These are phyloP conservation scores for Antedon bifida DNA, from an alignment of 35 echinoderm and acorn worm genomes.

Conservation along the genomic window DNA sequence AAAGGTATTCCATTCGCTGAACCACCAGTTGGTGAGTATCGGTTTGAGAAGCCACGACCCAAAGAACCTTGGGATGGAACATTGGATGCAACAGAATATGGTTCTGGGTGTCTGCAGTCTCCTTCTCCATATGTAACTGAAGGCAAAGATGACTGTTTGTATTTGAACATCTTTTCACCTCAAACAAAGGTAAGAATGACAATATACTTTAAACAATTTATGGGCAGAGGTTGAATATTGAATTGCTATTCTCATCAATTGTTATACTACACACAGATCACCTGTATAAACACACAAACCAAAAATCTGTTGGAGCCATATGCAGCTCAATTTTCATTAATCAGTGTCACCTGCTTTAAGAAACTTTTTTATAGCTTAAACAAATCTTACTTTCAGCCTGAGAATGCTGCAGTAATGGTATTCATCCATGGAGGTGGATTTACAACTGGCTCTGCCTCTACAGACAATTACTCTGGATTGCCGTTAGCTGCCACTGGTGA, in stretches of 20 bases:
- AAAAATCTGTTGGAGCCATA: too few relatives aligned
- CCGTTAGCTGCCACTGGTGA: constrained; percentile 36
- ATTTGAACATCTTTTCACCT: constrained; percentile 5
- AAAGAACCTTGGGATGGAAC: neutral
- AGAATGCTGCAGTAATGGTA: constrained; percentile 31
- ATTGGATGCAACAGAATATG: constrained; percentile 2
- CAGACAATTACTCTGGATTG: constrained; percentile 7
- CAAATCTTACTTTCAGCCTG: constrained; percentile 7
- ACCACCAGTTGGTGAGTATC: neutral
- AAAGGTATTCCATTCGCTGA: constrained; percentile 1
- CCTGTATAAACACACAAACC: too few relatives aligned
- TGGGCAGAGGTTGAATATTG: neutral
- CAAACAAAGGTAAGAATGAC: constrained; percentile 7
- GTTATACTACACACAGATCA: too few relatives aligned
- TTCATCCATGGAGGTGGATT: constrained; percentile 44
- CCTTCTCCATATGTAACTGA: too few relatives aligned
- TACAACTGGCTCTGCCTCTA: constrained; percentile 21
- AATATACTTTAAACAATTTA: neutral
- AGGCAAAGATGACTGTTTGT: constrained; percentile 3
- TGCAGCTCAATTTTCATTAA: too few relatives aligned
- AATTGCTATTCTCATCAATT: too few relatives aligned
- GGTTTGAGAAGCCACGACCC: neutral
- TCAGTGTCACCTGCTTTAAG: too few relatives aligned
- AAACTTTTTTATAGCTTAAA: too few relatives aligned
- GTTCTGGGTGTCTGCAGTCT: neutral